A percentile compares a stretch with the other conserved stretches of the same genome.
These are phyloP conservation scores for Pharmacophagus antenor DNA, from an alignment of 2,888 invertebrate genomes.

Conservation along the genomic window DNA sequence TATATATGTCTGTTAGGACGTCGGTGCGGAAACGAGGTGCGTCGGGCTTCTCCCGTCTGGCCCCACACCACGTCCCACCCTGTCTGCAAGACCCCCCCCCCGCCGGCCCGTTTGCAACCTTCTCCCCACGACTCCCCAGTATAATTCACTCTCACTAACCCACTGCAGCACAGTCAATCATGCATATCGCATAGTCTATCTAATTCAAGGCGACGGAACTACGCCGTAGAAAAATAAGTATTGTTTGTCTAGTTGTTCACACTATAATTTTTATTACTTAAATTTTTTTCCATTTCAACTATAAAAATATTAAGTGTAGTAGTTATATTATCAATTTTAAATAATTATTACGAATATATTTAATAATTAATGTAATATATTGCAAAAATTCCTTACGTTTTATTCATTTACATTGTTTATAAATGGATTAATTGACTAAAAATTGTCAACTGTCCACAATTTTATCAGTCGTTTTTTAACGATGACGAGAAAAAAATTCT, in stretches of 20 bases:
- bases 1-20: slow-evolving; percentile 55
- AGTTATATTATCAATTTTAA: neutral
- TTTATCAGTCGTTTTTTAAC: too few species aligned
- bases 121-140: slow-evolving; percentile 43
- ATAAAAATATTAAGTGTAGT: neutral
- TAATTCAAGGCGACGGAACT: slow-evolving; percentile 64
- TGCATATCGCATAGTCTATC: slow-evolving; percentile 64
- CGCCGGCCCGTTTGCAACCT: slow-evolving; percentile 37
- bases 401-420: neutral
- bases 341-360: neutral
- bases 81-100: slow-evolving; percentile 60
- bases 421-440: neutral
- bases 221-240: slow-evolving; percentile 26
- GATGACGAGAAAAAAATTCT: too few species aligned
- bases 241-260: neutral
- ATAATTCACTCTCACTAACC: slow-evolving; percentile 82
- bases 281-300: neutral
- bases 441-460: too few species aligned
- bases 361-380: neutral
- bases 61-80: slow-evolving; percentile 68
- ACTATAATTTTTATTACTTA: neutral
- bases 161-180: slow-evolving; percentile 77
- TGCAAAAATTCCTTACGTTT: neutral
- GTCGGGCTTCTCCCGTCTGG: slow-evolving; percentile 75
- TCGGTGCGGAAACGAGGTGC: slow-evolving; percentile 73